Conservation (phyloP, 1,140 invertebrate genomes). For the Schlechtendalia chinensis region DNA sequence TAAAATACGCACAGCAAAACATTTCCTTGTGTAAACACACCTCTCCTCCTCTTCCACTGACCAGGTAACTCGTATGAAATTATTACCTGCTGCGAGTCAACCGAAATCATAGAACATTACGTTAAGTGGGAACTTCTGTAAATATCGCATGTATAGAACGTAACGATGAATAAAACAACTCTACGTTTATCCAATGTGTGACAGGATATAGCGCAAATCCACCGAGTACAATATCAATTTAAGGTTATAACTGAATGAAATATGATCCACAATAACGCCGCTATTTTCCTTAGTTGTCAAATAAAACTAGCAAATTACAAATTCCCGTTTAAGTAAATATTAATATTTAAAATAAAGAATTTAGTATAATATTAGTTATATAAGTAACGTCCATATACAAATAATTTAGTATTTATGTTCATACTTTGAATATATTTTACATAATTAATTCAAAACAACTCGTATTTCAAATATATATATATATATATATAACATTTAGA, state of each 20-base stretch:
- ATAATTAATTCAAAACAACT: too few relatives aligned
- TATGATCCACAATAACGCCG: too few relatives aligned
- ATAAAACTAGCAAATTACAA: background rate
- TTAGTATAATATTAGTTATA: background rate
- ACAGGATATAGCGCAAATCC: background rate
- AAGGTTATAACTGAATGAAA: too few relatives aligned
- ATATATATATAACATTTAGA: background rate
- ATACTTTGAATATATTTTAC: too few relatives aligned
- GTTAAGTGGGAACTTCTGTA: background rate
- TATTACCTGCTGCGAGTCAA: background rate
- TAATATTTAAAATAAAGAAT: too few relatives aligned
- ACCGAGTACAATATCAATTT: background rate
- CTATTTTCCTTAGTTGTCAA: too few relatives aligned
- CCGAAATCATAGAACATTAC: constrained; percentile 31
- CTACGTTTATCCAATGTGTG: background rate
- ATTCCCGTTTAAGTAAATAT: too few relatives aligned
- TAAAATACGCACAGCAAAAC: constrained; percentile 32
- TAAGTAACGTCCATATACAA: too few relatives aligned
- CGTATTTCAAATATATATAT: background rate
- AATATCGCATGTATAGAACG: background rate
- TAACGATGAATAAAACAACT: constrained; percentile 17
- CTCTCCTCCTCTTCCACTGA: background rate
- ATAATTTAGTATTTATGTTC: too few relatives aligned
- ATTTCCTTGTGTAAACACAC: constrained; percentile 10
- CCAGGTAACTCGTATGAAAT: background rate